A percentile compares a stretch with the other conserved stretches of the same genome.
Evolutionary conservation across 2,113 vertebrate genomes (phyloP).

Genomic region (Mustela lutreola): DNA sequence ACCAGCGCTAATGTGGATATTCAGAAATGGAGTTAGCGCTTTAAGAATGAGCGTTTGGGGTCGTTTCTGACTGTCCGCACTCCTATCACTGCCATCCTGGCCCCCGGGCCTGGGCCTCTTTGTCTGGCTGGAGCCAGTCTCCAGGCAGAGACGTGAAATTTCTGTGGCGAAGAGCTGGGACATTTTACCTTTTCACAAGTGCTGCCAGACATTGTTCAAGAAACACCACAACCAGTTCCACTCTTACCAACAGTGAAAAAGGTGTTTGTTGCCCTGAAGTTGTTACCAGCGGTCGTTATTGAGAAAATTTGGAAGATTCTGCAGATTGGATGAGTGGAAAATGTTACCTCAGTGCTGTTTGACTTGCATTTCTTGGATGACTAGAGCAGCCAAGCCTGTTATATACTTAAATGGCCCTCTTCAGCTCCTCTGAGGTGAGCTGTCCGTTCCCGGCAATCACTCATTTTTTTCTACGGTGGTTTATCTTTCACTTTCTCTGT

Average conservation of each 20-base stretch:
- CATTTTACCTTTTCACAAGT: background rate
- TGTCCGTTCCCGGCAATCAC: background rate
- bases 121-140: background rate
- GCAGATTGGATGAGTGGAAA: background rate
- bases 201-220: background rate
- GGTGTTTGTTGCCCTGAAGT: background rate
- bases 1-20: background rate
- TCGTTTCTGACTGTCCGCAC: background rate
- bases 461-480: background rate
- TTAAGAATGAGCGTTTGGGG: background rate
- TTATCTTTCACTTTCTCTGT: conserved; percentile 41
- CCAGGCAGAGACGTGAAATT: background rate
- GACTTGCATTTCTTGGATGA: background rate
- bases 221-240: background rate
- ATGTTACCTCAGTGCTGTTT: background rate
- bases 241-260: background rate
- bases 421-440: background rate
- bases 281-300: background rate
- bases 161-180: background rate
- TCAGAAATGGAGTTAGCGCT: background rate
- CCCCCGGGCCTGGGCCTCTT: accelerated
- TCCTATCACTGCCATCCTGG: accelerated
- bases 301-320: background rate
- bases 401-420: background rate
- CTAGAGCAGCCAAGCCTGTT: background rate